Conservation (phyloP, 2,888 invertebrate genomes). For the Tanaodytes sp. region DNA sequence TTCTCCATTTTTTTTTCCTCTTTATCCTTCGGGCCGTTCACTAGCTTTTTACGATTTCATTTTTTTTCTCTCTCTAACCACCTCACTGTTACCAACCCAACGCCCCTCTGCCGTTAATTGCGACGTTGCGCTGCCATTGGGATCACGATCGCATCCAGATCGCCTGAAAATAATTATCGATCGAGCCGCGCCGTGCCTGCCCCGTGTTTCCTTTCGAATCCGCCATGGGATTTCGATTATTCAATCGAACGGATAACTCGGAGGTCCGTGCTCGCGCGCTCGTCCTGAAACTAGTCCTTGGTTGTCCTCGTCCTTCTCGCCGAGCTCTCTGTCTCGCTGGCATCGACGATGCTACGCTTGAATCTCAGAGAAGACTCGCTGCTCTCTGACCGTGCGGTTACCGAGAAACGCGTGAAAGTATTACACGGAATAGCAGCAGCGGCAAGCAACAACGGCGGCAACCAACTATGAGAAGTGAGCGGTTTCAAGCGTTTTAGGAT, state of each 20-base stretch:
- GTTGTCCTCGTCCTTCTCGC: constrained; percentile 29
- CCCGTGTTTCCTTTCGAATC: background rate
- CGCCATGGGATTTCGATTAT: constrained; percentile 39
- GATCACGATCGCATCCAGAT: no score
- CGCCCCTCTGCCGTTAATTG: no score
- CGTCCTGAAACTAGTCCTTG: constrained; percentile 41
- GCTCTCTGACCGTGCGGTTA: constrained; percentile 46
- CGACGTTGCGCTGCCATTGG: no score
- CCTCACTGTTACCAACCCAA: no score
- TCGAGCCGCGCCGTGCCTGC: background rate
- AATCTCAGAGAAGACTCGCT: constrained; percentile 36
- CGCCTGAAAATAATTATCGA: no score
- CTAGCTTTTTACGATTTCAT: no score
- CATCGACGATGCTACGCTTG: constrained; percentile 27
- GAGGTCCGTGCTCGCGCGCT: constrained; percentile 5
- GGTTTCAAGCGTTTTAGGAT: constrained; percentile 49
- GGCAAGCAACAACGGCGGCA: no score
- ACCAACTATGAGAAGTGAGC: constrained; percentile 46
- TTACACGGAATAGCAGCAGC: constrained; percentile 46
- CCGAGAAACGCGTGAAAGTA: constrained; percentile 52
- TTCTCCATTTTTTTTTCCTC: background rate
- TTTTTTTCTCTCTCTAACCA: no score
- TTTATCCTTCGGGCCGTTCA: no score
- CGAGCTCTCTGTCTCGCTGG: constrained; percentile 23
- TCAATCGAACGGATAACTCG: constrained; percentile 30